Base-by-base conservation (phyloP, 2,888 invertebrate genomes). In the Aleiodes leptofemur region DNA sequence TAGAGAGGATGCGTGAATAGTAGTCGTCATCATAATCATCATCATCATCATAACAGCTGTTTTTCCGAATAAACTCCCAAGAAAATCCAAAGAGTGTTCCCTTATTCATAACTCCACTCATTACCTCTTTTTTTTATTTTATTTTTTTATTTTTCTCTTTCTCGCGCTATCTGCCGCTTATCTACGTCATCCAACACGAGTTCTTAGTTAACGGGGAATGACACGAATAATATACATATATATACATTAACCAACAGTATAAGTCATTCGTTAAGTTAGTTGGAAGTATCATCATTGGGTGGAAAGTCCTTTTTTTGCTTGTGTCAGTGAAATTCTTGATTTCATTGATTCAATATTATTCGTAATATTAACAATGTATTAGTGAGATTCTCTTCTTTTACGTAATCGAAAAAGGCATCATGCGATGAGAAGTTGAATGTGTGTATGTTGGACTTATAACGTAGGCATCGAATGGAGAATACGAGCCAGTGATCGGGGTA, bases 131-230 rank as follows among this genome's bases (percentile, higher is more conserved):
- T 43, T 38, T 8, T 38, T n/a, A n/a, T n/a, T 23, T 23, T 23
- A 23, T 1, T 23, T 23, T 23, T 23, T 23, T 23, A 23, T 23
- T 23, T 23, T 8, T 11, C 11, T 43, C 43, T 43, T 8, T 43
- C 9, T 43, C 11, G 9, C 43, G 43, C 48, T 13, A 43, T 64
- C 64, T 64, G 16, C 13, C 64, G 43, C 64, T 64, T 64, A 64
- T 64, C 64, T 64, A 43, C 64, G 64, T 64, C 64, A 64, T 64
- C 43, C n/a, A 38, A 13, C 61, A 61, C 61, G 61, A 64, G 64
- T 56, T 56, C 23, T 56, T 14, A 23, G 56, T 64, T 64, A 64
- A 64, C 64, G 64, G 64, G 64, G 43, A 43, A 64, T 64, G 64
- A 64, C 64, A 64, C 43, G 11, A 23, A 64, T 7, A 48, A 64